These are phyloP conservation scores for Tylochromis polylepis DNA, from an alignment of 2,113 vertebrate genomes.

Conservation along the genomic window DNA sequence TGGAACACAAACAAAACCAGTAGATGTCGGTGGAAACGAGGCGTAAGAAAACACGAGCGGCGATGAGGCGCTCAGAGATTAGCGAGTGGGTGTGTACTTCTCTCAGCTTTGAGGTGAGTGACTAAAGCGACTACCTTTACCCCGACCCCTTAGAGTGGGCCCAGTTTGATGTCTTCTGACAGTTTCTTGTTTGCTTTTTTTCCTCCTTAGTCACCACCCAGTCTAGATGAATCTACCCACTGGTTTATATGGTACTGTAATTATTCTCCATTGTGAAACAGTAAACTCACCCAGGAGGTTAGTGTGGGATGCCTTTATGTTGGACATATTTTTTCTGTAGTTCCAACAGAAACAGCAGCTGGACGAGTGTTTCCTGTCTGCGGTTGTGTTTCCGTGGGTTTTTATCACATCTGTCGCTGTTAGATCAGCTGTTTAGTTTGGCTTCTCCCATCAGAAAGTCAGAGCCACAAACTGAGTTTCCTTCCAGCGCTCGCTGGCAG, in stretches of 20 bases:
- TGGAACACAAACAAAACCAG: background rate
- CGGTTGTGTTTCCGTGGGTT: fast-evolving
- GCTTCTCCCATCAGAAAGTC: background rate
- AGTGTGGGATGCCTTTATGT: background rate
- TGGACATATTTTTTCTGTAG: background rate
- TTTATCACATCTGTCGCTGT: background rate
- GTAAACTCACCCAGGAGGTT: background rate
- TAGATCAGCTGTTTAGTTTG: background rate
- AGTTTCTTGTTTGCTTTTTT: background rate
- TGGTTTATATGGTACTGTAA: background rate
- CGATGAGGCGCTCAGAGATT: background rate
- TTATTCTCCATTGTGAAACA: background rate
- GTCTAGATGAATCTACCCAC: background rate
- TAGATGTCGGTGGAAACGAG: background rate
- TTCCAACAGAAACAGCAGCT: background rate
- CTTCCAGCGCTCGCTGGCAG: background rate
- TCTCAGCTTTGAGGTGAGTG: background rate
- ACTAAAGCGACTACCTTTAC: background rate
- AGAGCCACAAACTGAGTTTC: background rate
- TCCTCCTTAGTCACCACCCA: background rate
- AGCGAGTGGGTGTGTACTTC: background rate
- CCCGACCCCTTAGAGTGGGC: background rate
- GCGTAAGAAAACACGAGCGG: background rate
- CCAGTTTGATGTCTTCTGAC: background rate
- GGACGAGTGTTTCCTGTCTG: background rate